Conservation (phyloP, 2,113 vertebrate species). For the Regulus satrapa region DNA sequence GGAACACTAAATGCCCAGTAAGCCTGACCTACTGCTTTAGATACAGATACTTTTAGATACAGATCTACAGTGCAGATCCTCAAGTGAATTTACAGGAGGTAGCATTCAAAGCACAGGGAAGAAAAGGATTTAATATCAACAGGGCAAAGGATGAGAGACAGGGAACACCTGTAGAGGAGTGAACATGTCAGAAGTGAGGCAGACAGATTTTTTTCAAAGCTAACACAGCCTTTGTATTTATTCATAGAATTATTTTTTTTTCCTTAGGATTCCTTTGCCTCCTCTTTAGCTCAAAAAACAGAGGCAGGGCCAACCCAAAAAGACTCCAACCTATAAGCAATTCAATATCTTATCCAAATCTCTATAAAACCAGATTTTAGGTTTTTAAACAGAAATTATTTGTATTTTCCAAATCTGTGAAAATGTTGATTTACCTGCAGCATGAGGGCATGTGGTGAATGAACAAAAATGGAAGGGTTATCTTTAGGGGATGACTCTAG, state of each 20-base stretch:
- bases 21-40: background rate
- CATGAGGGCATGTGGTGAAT: conserved; percentile 98
- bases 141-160: background rate
- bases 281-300: background rate
- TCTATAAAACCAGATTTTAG: background rate
- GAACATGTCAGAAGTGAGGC: background rate
- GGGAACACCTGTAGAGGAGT: background rate
- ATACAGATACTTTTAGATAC: background rate
- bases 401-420: background rate
- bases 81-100: background rate
- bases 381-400: background rate
- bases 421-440: conserved; percentile 84
- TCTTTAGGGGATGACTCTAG: conserved; percentile 97
- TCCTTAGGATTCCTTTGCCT: background rate
- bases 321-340: background rate
- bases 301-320: rapidly evolving
- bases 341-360: background rate
- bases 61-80: background rate
- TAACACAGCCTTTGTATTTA: background rate
- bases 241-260: background rate
- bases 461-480: conserved; percentile 94
- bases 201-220: background rate
- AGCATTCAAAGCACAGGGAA: background rate
- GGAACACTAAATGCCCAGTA: background rate
- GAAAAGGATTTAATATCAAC: background rate